Evolutionary conservation across 1,140 invertebrate species (phyloP).

Genomic region (Ectropis grisescens): DNA sequence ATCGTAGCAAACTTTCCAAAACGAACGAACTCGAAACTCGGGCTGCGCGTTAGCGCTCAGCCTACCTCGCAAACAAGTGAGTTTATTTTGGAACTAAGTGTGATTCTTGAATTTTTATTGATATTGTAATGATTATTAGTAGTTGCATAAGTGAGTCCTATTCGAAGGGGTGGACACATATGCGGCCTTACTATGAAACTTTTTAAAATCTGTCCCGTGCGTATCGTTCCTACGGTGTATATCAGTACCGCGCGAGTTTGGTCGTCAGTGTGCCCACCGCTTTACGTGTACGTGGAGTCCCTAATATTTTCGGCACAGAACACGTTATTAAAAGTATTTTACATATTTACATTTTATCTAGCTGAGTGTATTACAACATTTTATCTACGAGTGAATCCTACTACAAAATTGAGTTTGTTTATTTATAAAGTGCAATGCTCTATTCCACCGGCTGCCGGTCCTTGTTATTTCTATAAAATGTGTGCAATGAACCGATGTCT

Average conservation of each 20-base stretch:
- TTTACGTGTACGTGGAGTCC: constrained; percentile 61
- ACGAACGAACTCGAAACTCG: constrained; percentile 77
- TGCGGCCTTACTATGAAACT: constrained; percentile 17
- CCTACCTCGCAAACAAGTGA: constrained; percentile 79
- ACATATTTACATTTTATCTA: constrained; percentile 70
- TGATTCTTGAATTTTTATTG: constrained; percentile 75
- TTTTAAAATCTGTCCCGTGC: too few relatives aligned
- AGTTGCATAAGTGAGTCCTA: constrained; percentile 60
- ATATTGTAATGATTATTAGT: constrained; percentile 69
- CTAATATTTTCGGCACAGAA: constrained; percentile 66
- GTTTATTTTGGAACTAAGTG: constrained; percentile 80
- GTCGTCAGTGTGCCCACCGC: constrained; percentile 40
- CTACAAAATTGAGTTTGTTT: constrained; percentile 69
- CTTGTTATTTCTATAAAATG: constrained; percentile 54
- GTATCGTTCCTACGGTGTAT: too few relatives aligned
- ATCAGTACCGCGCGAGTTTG: too few relatives aligned
- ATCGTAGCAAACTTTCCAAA: constrained; percentile 76
- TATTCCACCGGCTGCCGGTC: constrained; percentile 64
- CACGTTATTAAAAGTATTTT: constrained; percentile 67
- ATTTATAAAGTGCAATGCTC: constrained; percentile 63
- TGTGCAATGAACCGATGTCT: constrained; percentile 47
- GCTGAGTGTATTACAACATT: constrained; percentile 67
- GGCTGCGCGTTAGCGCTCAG: constrained; percentile 73
- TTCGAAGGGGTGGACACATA: constrained; percentile 32
- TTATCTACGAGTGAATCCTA: constrained; percentile 65